Percentiles rank a stretch among this genome's conserved stretches.
phyloP scores from a whole-genome alignment of 2,888 invertebrate genomes.

The Leistus spinibarbis region DNA sequence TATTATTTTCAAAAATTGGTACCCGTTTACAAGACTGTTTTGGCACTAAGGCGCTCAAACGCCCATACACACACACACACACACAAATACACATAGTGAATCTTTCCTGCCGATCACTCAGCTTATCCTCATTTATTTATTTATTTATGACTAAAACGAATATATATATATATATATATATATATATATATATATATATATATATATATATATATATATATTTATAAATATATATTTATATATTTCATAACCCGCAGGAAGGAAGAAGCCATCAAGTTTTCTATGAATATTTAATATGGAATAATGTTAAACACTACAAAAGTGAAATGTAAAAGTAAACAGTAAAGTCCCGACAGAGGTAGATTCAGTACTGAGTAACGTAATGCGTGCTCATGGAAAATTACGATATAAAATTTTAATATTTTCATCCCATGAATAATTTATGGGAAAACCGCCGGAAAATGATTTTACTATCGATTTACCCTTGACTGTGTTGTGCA shows the following conservation, averaged over 20 bases:
- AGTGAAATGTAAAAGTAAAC: not conserved
- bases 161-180: no score
- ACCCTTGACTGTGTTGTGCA: not conserved
- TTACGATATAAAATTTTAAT: not conserved
- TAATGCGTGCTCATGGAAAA: not conserved
- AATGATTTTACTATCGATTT: not conserved
- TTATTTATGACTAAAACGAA: no score
- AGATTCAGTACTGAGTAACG: not conserved
- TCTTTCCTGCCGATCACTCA: not conserved
- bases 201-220: no score
- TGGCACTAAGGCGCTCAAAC: no score
- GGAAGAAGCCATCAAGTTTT: not conserved
- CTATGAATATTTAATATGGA: not conserved
- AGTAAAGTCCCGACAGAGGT: not conserved
- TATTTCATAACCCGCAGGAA: not conserved
- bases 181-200: no score
- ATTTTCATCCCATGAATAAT: not conserved
- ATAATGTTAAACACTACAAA: not conserved
- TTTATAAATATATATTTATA: not conserved
- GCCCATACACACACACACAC: slow-evolving; percentile 7
- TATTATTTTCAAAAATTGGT: no score
- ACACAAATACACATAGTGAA: slow-evolving; percentile 2
- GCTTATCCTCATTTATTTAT: no score
- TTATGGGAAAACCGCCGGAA: not conserved
- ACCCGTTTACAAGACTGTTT: no score